Conservation (phyloP, 2,888 invertebrate species). For the Rhaphigaster nebulosa region DNA sequence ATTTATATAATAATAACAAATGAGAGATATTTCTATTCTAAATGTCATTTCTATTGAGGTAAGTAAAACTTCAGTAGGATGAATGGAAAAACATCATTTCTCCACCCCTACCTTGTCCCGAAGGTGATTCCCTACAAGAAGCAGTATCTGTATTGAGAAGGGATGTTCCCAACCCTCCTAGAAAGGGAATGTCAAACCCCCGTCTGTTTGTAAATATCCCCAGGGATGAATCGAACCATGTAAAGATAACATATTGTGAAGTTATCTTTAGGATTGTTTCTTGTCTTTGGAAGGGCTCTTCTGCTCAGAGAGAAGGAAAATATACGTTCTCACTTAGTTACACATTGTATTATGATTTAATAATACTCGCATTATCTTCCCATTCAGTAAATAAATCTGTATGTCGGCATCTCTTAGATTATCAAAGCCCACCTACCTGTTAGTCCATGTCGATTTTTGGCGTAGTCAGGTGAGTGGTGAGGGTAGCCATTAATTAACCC, state of each 20-base stretch:
- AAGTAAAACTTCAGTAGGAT: not conserved
- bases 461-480: too few species aligned
- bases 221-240: slow-evolving; percentile 31
- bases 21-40: not conserved
- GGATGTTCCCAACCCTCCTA: slow-evolving; percentile 18
- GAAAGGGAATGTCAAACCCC: not conserved
- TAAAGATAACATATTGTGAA: slow-evolving; percentile 26
- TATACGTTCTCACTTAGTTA: not conserved
- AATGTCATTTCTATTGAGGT: not conserved
- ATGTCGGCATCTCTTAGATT: too few species aligned
- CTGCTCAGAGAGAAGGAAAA: not conserved
- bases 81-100: not conserved
- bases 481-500: too few species aligned
- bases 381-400: too few species aligned
- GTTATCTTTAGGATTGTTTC: slow-evolving; percentile 26
- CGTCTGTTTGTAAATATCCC: slow-evolving; percentile 33
- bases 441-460: too few species aligned
- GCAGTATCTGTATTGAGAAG: slow-evolving; percentile 13
- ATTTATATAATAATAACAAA: not conserved
- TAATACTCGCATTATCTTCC: too few species aligned
- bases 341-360: too few species aligned
- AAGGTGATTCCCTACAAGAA: slow-evolving; percentile 13
- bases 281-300: not conserved
- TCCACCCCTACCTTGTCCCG: not conserved
- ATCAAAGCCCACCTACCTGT: too few species aligned